Base-by-base conservation (phyloP, 92 coral and sea anemone species). In the Virgularia gustaviana region DNA sequence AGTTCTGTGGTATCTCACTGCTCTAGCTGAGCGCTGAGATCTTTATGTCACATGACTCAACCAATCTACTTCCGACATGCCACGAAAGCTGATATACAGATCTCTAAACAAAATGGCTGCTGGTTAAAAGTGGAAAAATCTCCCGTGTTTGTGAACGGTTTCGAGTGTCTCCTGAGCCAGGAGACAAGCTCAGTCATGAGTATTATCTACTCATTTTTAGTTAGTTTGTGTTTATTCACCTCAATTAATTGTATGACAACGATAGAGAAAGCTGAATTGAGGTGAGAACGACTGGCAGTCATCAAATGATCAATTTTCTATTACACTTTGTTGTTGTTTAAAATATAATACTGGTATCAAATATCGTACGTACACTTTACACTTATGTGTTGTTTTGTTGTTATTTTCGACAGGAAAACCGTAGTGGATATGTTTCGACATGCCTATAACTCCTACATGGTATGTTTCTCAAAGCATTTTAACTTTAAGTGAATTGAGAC, bases 391-490 rank as follows among this genome's bases (percentile, higher is more conserved):
- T 2, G 32, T 34, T 18, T 49, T 68, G 22, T 68, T 44, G 9
- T 49, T 6, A 5, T 11, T 52, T n/a, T n/a, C n/a, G n/a, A n/a
- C 53, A 94, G 99, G 85, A 88, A 81, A 38, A 85, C 79, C 36
- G 99, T 94, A 30, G 49, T 79, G 76, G 99, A 94, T 63, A 94
- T 94, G 99, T 94, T 94, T 84, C 88, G 55, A 56, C 99, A 94
- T 82, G 99, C 96, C 52, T 94, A 89, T 85, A 66, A 70, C 73
- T 89, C 99, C 3, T 94, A 94, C 74, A 94, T 94, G 99, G 99
- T 94, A 57, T 72, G 96, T 82, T 27, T 42, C n/a, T n/a, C n/a
- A n/a, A n/a, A n/a, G n/a, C n/a, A n/a, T n/a, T 24, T 37, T 15
- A 7, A 56, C 68, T 24, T 53, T 39, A 37, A 34, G 15, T 23